Evolutionary conservation across 2,113 vertebrate species (phyloP), one percentile per base, ranked within the genome.

Genomic region (Poecile atricapillus): DNA sequence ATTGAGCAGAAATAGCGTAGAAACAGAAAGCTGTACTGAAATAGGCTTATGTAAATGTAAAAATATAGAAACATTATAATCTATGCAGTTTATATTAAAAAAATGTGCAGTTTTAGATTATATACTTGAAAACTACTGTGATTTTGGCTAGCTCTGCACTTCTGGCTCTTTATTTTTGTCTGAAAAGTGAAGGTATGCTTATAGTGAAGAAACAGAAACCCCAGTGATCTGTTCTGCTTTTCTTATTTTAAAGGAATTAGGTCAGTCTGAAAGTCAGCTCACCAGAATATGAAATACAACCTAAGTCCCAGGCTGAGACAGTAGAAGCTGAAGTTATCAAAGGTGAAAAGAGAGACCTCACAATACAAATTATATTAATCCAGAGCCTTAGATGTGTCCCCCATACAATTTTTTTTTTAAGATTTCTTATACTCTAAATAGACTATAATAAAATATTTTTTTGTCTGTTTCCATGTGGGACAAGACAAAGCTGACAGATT

Each of bases 401-500:
- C 1, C 2, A 31, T 2, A 2, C 2, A 5, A 1, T 19, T 37
- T 67, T 44, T 67, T 44, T 50, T 35, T 4, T 10, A 4, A 6
- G 60, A 73, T 3, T 62, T 50, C 13, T 87, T 62, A 7, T 43
- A 17, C 9, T 65, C 16, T 58, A 84, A 94, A 18, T 4, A 35
- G 33, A 30, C 4, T 4, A 33, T 35, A 76, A 37, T 31, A 67
- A 3, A 52, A 58, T 11, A 19, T 65, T 65, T 65, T 80, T 71
- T 68, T 50, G 3, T 31, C 15, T 65, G 6, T 37, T 68, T 71
- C 9, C 24, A 13, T 22, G 7, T 35, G 1, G 3, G 39, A 39
- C 39, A 39, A 39, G 15, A 68, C 3, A 24, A 83, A 63, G 17
- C 1, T 20, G 53, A 53, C 5, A 44, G 5, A 7, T 27, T 33